These are phyloP conservation scores for Patella ulyssiponensis DNA, from an alignment of 2,888 invertebrate genomes.

Conservation along the genomic window DNA sequence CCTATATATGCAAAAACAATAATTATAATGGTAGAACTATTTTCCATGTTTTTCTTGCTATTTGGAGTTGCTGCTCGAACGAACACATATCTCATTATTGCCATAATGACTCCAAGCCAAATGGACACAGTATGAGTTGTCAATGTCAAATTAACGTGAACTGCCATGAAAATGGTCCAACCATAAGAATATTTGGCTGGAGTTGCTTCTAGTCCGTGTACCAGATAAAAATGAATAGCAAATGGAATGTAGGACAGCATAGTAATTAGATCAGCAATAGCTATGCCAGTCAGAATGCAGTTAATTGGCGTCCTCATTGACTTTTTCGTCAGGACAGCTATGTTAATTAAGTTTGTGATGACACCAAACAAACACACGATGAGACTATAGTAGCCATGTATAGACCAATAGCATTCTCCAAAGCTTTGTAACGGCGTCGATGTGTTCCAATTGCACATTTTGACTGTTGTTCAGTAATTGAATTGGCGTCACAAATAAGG, in stretches of 20 bases:
- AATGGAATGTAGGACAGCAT: constrained; percentile 92
- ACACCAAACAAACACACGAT: constrained; percentile 91
- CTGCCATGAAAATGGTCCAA: constrained; percentile 73
- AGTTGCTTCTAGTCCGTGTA: constrained; percentile 42
- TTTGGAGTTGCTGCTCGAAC: constrained; percentile 25
- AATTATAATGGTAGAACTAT: constrained; percentile 73
- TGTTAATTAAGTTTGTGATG: constrained; percentile 90
- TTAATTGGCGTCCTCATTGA: constrained; percentile 93
- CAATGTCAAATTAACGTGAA: constrained; percentile 91
- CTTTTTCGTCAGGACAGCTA: constrained; percentile 85
- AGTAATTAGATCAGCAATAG: constrained; percentile 90
- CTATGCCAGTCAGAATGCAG: constrained; percentile 86
- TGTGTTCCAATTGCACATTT: constrained; percentile 15
- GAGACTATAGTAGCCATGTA: constrained; percentile 89
- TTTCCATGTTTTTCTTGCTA: constrained; percentile 28
- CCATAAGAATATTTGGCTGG: constrained; percentile 59
- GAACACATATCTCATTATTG: constrained; percentile 86
- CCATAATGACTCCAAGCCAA: constrained; percentile 91
- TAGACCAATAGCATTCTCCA: constrained; percentile 54
- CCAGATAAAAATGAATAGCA: constrained; percentile 78
- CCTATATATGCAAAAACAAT: constrained; percentile 75
- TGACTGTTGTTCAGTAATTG: background rate
- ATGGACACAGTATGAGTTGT: constrained; percentile 91
- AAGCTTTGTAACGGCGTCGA: constrained; percentile 24
- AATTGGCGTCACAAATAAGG: no score